phyloP scores from a whole-genome alignment of 53 echinoderm and acorn worm species.

The Hippasteria phrygiana region DNA sequence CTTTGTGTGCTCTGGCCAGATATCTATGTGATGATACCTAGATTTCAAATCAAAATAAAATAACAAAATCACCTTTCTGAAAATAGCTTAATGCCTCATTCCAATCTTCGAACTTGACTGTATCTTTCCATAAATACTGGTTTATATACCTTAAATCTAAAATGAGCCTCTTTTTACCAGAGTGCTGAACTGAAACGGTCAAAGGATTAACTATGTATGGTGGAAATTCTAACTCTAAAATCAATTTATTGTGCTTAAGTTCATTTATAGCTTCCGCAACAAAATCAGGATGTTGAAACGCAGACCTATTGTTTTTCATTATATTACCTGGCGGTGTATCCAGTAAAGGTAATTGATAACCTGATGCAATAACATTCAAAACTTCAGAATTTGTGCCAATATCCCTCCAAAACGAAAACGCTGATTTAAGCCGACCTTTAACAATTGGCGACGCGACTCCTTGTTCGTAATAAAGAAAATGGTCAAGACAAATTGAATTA shows the following conservation, averaged over 20 bases:
- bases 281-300: slow-evolving; percentile 5
- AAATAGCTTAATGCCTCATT: too few relatives aligned
- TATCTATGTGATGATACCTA: slow-evolving; percentile 64
- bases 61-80: slow-evolving; percentile 43
- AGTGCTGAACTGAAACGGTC: slow-evolving; percentile 45
- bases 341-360: too few relatives aligned
- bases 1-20: slow-evolving; percentile 27
- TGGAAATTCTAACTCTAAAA: background rate
- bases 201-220: slow-evolving; percentile 54
- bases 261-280: slow-evolving; percentile 6
- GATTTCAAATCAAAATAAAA: slow-evolving; percentile 56
- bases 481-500: background rate
- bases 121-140: slow-evolving; percentile 50
- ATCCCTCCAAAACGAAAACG: background rate
- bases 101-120: slow-evolving; percentile 60
- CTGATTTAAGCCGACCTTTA: background rate
- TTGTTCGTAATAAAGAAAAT: slow-evolving; percentile 9
- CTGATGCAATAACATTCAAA: background rate
- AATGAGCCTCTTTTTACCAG: too few relatives aligned
- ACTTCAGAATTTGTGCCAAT: slow-evolving; percentile 1
- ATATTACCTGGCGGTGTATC: background rate
- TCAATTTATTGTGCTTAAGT: background rate
- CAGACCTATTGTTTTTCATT: slow-evolving; percentile 38
- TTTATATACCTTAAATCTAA: slow-evolving; percentile 56
- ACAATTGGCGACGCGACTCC: slow-evolving; percentile 2